phyloP scores from a whole-genome alignment of 1,140 invertebrate species.

The Stegodyphus dumicola region DNA sequence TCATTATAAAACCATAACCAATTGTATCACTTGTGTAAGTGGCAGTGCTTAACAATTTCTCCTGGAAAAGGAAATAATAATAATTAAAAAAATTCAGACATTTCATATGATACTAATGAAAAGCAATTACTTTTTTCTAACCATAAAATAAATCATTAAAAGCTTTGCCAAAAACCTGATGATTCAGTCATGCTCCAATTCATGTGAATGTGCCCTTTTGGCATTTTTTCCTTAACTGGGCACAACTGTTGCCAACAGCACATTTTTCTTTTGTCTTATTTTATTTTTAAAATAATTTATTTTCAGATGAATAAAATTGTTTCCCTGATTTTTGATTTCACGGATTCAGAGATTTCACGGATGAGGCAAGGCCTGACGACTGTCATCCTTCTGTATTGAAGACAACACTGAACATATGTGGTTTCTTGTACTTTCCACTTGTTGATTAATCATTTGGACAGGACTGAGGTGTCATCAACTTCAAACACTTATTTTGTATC shows the following conservation, averaged over 20 bases:
- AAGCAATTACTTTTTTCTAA: not conserved
- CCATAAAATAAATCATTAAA: not conserved
- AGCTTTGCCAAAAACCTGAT: conserved; percentile 1
- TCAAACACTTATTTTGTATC: no score
- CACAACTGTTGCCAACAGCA: no score
- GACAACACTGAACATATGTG: not conserved
- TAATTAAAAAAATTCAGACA: not conserved
- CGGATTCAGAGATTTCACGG: not conserved
- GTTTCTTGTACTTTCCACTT: not conserved
- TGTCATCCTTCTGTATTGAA: not conserved
- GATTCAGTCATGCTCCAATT: not conserved
- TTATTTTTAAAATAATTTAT: no score
- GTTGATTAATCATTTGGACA: not conserved
- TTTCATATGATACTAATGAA: not conserved
- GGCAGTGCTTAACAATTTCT: conserved; percentile 43
- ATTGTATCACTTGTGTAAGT: conserved; percentile 39
- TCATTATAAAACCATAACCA: conserved; percentile 41
- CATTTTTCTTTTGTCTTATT: no score
- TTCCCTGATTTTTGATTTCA: no score
- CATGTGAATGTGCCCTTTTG: no score
- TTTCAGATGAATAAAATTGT: no score
- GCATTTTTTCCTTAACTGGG: no score
- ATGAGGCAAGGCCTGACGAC: not conserved
- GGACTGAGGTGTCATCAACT: no score
- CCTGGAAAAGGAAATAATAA: conserved; percentile 12